phyloP scores from a whole-genome alignment of 2,113 vertebrate species.

The Eidolon helvum region DNA sequence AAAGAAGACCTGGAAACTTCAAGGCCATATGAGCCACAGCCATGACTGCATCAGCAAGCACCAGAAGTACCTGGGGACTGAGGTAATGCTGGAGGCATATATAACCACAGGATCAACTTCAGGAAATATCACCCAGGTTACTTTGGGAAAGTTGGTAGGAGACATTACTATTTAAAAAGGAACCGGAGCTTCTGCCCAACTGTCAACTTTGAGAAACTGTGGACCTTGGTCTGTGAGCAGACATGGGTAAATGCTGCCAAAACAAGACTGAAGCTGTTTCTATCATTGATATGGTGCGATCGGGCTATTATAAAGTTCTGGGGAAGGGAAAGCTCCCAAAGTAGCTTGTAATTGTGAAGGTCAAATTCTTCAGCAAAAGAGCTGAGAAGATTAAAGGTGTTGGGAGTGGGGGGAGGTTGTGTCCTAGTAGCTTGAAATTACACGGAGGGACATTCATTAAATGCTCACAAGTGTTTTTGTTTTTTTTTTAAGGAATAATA shows the following conservation, averaged over 20 bases:
- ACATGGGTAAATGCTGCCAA: constrained; percentile 83
- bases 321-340: constrained; percentile 87
- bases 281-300: constrained; percentile 85
- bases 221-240: constrained; percentile 88
- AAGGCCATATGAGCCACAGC: constrained; percentile 87
- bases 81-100: constrained; percentile 88
- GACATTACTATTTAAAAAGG: constrained; percentile 85
- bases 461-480: no score
- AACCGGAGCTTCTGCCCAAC: constrained; percentile 83
- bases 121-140: constrained; percentile 82
- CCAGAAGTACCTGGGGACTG: constrained; percentile 90
- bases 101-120: constrained; percentile 90
- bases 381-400: no score
- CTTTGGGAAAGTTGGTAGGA: constrained; percentile 65
- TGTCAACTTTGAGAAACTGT: constrained; percentile 88
- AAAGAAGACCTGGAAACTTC: constrained; percentile 88
- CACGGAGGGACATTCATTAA: no score
- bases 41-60: constrained; percentile 84
- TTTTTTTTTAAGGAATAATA: neutral
- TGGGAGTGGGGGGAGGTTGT: no score
- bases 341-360: constrained; percentile 53
- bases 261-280: constrained; percentile 78
- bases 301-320: constrained; percentile 83
- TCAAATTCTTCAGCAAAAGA: no score
- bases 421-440: no score